Evolutionary conservation across 2,113 vertebrate genomes (phyloP).

Genomic region (Macrotis lagotis): DNA sequence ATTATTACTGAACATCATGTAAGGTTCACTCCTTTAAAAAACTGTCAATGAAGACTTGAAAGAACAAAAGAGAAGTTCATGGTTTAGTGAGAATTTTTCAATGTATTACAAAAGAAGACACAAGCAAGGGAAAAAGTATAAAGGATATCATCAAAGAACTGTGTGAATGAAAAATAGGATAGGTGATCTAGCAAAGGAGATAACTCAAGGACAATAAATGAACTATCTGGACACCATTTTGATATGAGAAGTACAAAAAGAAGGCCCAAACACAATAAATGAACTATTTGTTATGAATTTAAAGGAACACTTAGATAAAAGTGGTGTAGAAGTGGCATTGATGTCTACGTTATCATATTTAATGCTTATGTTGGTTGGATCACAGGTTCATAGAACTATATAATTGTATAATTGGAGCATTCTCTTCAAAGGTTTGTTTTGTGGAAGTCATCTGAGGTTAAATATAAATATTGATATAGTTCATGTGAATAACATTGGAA

Average conservation of each 20-base stretch:
- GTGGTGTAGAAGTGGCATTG: not conserved
- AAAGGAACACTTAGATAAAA: not conserved
- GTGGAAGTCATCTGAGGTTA: accelerated
- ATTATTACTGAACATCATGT: not conserved
- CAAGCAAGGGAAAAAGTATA: not conserved
- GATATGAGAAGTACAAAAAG: not conserved
- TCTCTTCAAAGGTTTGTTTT: not conserved
- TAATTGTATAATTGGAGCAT: not conserved
- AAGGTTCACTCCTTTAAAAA: not conserved
- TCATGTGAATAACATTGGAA: not conserved
- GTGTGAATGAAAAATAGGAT: not conserved
- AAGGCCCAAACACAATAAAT: not conserved
- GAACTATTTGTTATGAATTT: not conserved
- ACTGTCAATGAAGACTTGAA: not conserved
- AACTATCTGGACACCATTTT: not conserved
- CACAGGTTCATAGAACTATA: not conserved
- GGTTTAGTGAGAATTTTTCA: not conserved
- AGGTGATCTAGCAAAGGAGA: not conserved
- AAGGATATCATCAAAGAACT: not conserved
- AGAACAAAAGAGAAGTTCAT: not conserved
- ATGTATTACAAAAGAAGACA: not conserved
- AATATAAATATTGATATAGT: not conserved
- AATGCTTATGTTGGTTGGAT: not conserved
- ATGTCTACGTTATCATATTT: not conserved
- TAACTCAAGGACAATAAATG: not conserved